Conservation (phyloP, 2,797 vertebrate species). For the Gymnothorax reevesii region DNA sequence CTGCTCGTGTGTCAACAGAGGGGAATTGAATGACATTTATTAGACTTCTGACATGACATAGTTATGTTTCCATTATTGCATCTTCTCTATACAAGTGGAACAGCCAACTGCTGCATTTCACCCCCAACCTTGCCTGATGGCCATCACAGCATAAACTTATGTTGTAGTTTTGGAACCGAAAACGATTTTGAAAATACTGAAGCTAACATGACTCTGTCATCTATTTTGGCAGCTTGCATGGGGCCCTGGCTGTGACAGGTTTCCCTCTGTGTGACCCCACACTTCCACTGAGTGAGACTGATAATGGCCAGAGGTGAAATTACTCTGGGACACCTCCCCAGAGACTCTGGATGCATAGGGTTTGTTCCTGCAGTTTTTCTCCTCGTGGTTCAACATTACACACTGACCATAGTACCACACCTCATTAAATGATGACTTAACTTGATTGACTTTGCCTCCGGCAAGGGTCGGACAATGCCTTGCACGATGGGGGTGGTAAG, state of each 20-base stretch:
- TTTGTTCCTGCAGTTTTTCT: conserved; percentile 75
- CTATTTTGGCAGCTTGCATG: conserved; percentile 64
- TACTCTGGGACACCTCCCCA: conserved; percentile 51
- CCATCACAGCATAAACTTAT: not conserved
- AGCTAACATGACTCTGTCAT: conserved; percentile 53
- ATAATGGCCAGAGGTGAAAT: conserved; percentile 51
- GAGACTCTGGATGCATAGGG: conserved; percentile 66
- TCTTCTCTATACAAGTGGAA: not conserved
- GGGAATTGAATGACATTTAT: not conserved
- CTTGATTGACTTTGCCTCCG: not conserved
- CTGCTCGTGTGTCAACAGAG: conserved; percentile 53
- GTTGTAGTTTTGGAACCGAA: conserved; percentile 16
- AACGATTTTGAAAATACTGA: conserved; percentile 61
- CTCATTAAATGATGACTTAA: conserved; percentile 65
- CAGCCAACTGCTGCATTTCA: not conserved
- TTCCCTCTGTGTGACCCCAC: conserved; percentile 56
- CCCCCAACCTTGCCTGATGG: not conserved
- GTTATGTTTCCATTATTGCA: not conserved
- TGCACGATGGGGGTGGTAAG: conserved; percentile 61
- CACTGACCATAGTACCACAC: conserved; percentile 65
- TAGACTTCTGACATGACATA: not conserved
- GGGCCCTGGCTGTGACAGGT: conserved; percentile 65
- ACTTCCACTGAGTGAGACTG: conserved; percentile 47
- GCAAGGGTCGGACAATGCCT: conserved; percentile 22
- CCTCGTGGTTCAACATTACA: conserved; percentile 75